Evolutionary conservation across 1,140 invertebrate genomes (phyloP), one percentile per base, ranked within the genome.

Genomic region (Propsilocerus akamusi): DNA sequence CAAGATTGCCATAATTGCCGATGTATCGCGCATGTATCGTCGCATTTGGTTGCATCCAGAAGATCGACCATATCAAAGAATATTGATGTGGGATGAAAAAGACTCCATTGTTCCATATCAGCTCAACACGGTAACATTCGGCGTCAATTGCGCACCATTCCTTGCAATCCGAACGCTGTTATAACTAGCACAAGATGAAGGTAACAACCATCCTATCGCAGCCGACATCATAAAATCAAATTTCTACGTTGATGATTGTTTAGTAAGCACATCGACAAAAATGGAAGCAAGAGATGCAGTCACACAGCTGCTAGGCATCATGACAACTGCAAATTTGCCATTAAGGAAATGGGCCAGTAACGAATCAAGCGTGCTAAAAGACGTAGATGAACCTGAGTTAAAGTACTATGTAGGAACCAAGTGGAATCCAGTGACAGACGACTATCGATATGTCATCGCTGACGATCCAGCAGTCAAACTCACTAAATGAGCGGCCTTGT

Each of bases 211-310:
- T 53, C 57, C 54, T 46, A n/a, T 50, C 41, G 58, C 56, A 11
- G 48, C 53, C 24, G 34, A 53, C 24, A 58, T 59, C 22, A 55
- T 59, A 4, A 47, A 22, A 49, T 48, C 51, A 46, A 59, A 66
- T 26, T 63, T 63, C 47, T 69, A 63, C 47, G 53, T 68, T 11
- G 67, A 69, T 52, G 64, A n/a, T n/a, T n/a, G n/a, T n/a, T n/a
- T n/a, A n/a, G 28, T 8, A 8, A n/a, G 8, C n/a, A n/a, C n/a
- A n/a, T n/a, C n/a, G n/a, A n/a, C n/a, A n/a, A n/a, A n/a, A n/a
- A n/a, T n/a, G n/a, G n/a, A n/a, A n/a, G n/a, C n/a, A n/a, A n/a
- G n/a, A n/a, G n/a, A n/a, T 8, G 32, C 53, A 41, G 24, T 24
- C 7, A 34, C 23, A 12, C 50, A 59, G 25, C 22, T 58, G n/a